Base-by-base conservation (phyloP, 2,797 vertebrate species). In the Spinus pinus region DNA sequence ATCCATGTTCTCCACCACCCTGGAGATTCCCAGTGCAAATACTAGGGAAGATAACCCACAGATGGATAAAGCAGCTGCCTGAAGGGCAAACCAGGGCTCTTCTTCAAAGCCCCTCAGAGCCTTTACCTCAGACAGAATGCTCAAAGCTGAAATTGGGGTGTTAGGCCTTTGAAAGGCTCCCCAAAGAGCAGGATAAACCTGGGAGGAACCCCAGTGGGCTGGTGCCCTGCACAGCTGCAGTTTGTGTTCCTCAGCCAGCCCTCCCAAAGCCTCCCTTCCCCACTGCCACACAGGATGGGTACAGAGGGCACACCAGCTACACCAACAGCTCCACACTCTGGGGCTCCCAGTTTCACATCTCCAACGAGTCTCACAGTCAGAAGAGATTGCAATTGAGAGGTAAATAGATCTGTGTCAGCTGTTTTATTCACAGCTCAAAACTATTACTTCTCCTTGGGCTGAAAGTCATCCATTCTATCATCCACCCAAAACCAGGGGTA, bases 371-470 rank as follows among this genome's bases (percentile, higher is more conserved):
- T 35, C 9, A 10, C 4, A 30, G 25, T 71, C 56, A 41, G 58
- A 39, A 53, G 1, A 71, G 30, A 50, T 18, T 15, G 58, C 60
- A 39, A 66, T 42, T 4, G 30, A 10, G 1, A 85, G 21, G 17
- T n/a, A 61, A 80, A 61, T 0, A 35, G 10, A 53, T 46, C 27
- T 42, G 1, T 12, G 54, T 6, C 1, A 1, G 22, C 22, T 39
- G 19, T 14, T 69, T 41, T 7, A 41, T 30, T 57, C 49, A 65
- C 14, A 75, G 33, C 28, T 70, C 14, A 28, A 28, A 80, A 60
- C 10, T 3, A 2, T 2, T 24, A 57, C 30, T 28, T n/a, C 10
- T 77, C 57, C 44, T 62, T 3, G 0, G 21, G 47, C 44, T 66
- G 28, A 30, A 73, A 79, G 24, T 30, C 56, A 50, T 4, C 47